Conservation (phyloP, 2,113 vertebrate genomes). For the Chlamydotis undulata region DNA sequence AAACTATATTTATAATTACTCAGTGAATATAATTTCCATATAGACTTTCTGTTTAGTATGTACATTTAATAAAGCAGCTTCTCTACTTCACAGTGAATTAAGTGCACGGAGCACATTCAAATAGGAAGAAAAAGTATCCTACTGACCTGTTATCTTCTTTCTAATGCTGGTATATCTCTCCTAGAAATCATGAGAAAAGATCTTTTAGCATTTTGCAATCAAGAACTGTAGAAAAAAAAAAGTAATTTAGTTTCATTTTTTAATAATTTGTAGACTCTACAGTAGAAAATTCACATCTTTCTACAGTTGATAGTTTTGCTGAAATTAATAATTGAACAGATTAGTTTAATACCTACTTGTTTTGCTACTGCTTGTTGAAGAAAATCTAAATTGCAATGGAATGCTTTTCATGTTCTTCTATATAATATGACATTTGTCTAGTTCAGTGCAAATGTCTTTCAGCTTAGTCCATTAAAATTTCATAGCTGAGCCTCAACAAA, state of each 20-base stretch:
- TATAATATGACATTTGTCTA: not conserved
- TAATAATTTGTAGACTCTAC: not conserved
- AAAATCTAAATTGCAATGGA: not conserved
- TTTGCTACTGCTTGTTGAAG: not conserved
- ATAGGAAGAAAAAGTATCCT: not conserved
- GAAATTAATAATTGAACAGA: not conserved
- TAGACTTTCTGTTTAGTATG: not conserved
- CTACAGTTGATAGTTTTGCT: not conserved
- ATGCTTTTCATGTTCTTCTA: not conserved
- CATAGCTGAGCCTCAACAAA: not conserved
- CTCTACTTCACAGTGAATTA: not conserved
- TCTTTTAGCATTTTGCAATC: not conserved
- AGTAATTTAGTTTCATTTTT: not conserved
- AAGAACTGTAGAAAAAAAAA: not conserved
- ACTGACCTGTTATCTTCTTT: not conserved
- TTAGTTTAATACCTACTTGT: not conserved
- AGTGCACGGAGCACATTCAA: not conserved
- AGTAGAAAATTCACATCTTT: not conserved
- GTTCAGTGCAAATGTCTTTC: not conserved
- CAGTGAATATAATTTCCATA: not conserved
- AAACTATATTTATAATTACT: not conserved
- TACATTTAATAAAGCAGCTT: not conserved
- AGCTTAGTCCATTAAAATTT: not conserved
- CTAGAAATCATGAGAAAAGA: not conserved
- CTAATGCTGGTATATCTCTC: not conserved